phyloP scores from a whole-genome alignment of 1,140 invertebrate genomes.

The Atta texana region DNA sequence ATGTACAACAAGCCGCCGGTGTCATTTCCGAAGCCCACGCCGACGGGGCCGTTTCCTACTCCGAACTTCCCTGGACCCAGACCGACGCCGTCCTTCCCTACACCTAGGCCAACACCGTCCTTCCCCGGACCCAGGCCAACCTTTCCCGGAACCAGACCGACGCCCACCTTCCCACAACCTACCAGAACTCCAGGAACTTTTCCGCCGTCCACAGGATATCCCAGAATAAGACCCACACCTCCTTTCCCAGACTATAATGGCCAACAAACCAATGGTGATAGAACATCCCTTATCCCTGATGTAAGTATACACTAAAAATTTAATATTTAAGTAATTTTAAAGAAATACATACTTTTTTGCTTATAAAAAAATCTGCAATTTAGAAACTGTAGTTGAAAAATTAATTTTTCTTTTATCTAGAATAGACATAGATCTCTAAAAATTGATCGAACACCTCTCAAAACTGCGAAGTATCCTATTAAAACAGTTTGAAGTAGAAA shows the following conservation, averaged over 20 bases:
- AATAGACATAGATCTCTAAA: too few relatives aligned
- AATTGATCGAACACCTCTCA: too few relatives aligned
- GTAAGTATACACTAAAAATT: slow-evolving; percentile 62
- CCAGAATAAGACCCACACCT: slow-evolving; percentile 79
- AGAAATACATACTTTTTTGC: not conserved
- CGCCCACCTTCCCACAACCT: slow-evolving; percentile 51
- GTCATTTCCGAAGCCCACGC: slow-evolving; percentile 86
- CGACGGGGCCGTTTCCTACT: slow-evolving; percentile 43
- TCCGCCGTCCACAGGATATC: slow-evolving; percentile 67
- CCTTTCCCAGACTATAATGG: slow-evolving; percentile 80
- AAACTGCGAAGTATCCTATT: not conserved
- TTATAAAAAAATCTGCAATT: not conserved
- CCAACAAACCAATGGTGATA: slow-evolving; percentile 70
- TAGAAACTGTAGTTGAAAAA: not conserved
- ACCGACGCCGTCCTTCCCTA: slow-evolving; percentile 71
- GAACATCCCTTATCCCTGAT: slow-evolving; percentile 65
- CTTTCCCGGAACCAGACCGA: slow-evolving; percentile 66
- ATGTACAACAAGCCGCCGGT: slow-evolving; percentile 87
- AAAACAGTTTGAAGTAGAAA: too few relatives aligned
- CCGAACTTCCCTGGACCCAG: slow-evolving; percentile 59
- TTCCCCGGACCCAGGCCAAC: slow-evolving; percentile 68
- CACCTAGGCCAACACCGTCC: slow-evolving; percentile 73
- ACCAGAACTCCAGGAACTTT: slow-evolving; percentile 27
- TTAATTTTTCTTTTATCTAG: too few relatives aligned
- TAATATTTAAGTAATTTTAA: slow-evolving; percentile 4